Percentiles rank a stretch among this genome's conserved stretches.
These are phyloP conservation scores for Acipenser oxyrinchus DNA, from an alignment of 2,797 vertebrate genomes.

Conservation along the genomic window DNA sequence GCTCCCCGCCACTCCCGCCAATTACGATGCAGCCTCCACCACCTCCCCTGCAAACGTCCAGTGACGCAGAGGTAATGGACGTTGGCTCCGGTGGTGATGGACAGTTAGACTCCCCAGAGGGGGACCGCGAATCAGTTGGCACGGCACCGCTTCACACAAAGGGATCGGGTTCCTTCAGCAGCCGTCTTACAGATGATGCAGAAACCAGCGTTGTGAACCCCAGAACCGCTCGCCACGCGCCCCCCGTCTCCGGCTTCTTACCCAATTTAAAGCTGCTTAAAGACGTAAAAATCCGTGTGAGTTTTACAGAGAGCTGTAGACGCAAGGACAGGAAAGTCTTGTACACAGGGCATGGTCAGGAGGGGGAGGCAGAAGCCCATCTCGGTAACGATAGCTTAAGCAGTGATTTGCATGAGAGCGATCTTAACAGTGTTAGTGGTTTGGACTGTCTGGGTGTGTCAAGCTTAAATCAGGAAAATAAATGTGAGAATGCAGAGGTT, in stretches of 20 bases:
- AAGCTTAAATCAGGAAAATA: slow-evolving; percentile 50
- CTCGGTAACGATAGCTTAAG: slow-evolving; percentile 65
- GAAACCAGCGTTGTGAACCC: slow-evolving; percentile 71
- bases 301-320: slow-evolving; percentile 86
- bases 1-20: slow-evolving; percentile 60
- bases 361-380: slow-evolving; percentile 51
- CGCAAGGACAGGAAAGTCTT: slow-evolving; percentile 94
- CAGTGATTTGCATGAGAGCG: slow-evolving; percentile 78
- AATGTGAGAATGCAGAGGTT: slow-evolving; percentile 70
- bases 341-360: slow-evolving; percentile 81
- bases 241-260: slow-evolving; percentile 81
- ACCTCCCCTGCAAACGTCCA: slow-evolving; percentile 99
- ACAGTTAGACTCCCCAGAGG: slow-evolving; percentile 87
- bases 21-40: slow-evolving; percentile 88
- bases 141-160: slow-evolving; percentile 74
- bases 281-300: slow-evolving; percentile 94
- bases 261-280: slow-evolving; percentile 92
- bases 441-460: slow-evolving; percentile 53
- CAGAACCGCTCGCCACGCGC: slow-evolving; percentile 90
- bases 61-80: slow-evolving; percentile 99
- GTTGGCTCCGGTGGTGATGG: slow-evolving; percentile 99
- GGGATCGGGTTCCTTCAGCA: slow-evolving; percentile 78
- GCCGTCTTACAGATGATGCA: slow-evolving; percentile 64
- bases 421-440: slow-evolving; percentile 58
- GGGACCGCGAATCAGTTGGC: slow-evolving; percentile 68